Conservation (phyloP, 1,140 invertebrate genomes). For the Eueides isabella region DNA sequence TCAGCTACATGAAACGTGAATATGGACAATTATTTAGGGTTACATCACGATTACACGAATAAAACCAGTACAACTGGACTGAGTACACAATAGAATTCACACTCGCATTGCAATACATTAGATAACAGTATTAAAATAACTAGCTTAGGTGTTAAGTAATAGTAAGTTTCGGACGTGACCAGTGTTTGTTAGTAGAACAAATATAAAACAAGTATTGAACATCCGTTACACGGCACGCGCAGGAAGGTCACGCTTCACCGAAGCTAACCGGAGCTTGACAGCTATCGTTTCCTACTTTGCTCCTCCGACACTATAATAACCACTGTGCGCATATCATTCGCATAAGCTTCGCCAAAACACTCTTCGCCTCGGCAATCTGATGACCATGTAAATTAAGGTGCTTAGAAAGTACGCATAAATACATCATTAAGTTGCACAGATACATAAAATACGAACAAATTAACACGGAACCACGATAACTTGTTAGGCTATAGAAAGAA, state of each 20-base stretch:
- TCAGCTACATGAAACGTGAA: constrained; percentile 20
- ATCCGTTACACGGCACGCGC: constrained; percentile 66
- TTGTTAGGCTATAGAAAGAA: constrained; percentile 42
- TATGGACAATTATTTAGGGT: constrained; percentile 22
- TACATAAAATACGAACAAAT: constrained; percentile 42
- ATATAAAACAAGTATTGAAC: constrained; percentile 63
- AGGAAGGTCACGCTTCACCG: constrained; percentile 72
- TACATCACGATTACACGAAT: constrained; percentile 30
- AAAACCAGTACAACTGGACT: constrained; percentile 23
- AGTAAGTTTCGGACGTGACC: constrained; percentile 22
- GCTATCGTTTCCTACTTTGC: constrained; percentile 53
- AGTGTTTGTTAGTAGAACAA: constrained; percentile 31
- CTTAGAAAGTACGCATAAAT: constrained; percentile 72
- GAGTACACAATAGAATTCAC: constrained; percentile 53
- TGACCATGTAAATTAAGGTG: constrained; percentile 55
- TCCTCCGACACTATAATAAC: constrained; percentile 44
- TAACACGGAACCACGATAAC: constrained; percentile 36
- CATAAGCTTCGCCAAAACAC: constrained; percentile 49
- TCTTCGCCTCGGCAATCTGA: constrained; percentile 62
- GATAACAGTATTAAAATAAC: constrained; percentile 44
- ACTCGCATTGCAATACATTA: constrained; percentile 59
- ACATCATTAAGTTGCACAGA: constrained; percentile 51
- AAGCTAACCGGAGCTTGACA: constrained; percentile 69
- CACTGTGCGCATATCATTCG: constrained; percentile 40
- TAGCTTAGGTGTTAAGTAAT: constrained; percentile 23